A percentile compares a stretch with the other conserved stretches of the same genome.
phyloP scores from a whole-genome alignment of 2,113 vertebrate genomes.

The Phoxinus phoxinus region DNA sequence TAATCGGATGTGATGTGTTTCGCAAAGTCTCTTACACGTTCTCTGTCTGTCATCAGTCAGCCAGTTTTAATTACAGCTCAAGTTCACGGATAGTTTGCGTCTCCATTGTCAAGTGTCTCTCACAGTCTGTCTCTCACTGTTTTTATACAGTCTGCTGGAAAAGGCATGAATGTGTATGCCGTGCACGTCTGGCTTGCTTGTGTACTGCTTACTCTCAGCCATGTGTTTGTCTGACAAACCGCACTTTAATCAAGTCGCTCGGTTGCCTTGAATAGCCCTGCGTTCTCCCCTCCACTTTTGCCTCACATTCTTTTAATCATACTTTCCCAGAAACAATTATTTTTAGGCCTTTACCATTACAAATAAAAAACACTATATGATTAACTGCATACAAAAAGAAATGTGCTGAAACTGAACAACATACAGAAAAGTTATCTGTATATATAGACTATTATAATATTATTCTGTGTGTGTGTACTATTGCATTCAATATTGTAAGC shows the following conservation, averaged over 20 bases:
- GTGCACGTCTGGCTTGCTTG: background rate
- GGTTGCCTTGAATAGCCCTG: background rate
- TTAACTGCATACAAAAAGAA: background rate
- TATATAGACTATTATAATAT: background rate
- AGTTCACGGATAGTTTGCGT: slow-evolving; percentile 17
- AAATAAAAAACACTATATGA: background rate
- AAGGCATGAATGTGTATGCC: background rate
- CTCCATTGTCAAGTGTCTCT: background rate
- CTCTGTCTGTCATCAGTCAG: slow-evolving; percentile 2
- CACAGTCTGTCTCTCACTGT: background rate
- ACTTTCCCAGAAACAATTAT: background rate
- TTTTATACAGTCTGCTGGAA: slow-evolving; percentile 1
- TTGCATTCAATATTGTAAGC: background rate
- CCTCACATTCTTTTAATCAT: background rate
- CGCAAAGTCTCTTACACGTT: background rate
- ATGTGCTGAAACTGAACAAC: background rate
- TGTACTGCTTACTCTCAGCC: background rate
- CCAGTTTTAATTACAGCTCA: background rate
- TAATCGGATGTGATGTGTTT: background rate
- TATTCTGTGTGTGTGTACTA: background rate
- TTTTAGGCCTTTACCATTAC: background rate
- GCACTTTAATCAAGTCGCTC: background rate
- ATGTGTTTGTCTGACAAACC: background rate
- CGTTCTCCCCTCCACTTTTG: background rate
- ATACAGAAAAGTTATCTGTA: background rate